Evolutionary conservation across 2,888 invertebrate species (phyloP).

Genomic region (Pegoplata infirma): DNA sequence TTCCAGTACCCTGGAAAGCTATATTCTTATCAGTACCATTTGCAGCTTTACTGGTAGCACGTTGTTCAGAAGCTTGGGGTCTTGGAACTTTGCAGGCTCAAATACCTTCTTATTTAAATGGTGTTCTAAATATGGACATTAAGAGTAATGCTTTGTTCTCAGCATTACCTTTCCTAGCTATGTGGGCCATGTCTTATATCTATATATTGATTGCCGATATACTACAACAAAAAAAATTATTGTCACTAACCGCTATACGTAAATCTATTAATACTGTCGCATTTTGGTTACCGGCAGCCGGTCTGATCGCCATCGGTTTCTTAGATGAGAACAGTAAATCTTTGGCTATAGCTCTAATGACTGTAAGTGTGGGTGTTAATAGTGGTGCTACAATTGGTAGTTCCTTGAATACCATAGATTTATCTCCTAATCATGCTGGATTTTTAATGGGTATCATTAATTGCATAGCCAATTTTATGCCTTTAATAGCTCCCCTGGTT

Average conservation of each 20-base stretch:
- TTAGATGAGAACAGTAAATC: constrained; percentile 72
- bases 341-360: constrained; percentile 79
- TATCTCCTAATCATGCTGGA: constrained; percentile 85
- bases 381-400: constrained; percentile 81
- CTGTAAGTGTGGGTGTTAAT: constrained; percentile 81
- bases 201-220: constrained; percentile 78
- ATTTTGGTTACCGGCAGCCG: constrained; percentile 79
- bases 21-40: constrained; percentile 83
- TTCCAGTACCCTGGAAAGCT: constrained; percentile 82
- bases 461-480: constrained; percentile 81
- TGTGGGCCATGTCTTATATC: constrained; percentile 79
- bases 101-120: constrained; percentile 84
- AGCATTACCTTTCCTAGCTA: constrained; percentile 68
- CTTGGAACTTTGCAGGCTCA: constrained; percentile 85
- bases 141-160: constrained; percentile 79
- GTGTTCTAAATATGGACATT: constrained; percentile 82
- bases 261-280: constrained; percentile 72
- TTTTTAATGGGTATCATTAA: constrained; percentile 85
- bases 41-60: constrained; percentile 80
- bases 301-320: constrained; percentile 80
- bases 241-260: constrained; percentile 73
- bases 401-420: constrained; percentile 83
- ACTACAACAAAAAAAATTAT: constrained; percentile 74
- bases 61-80: constrained; percentile 85
- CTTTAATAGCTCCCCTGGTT: constrained; percentile 81